Evolutionary conservation across 92 coral and sea anemone species (phyloP), one percentile per base, ranked within the genome.

Genomic region (Paragorgia papillata): DNA sequence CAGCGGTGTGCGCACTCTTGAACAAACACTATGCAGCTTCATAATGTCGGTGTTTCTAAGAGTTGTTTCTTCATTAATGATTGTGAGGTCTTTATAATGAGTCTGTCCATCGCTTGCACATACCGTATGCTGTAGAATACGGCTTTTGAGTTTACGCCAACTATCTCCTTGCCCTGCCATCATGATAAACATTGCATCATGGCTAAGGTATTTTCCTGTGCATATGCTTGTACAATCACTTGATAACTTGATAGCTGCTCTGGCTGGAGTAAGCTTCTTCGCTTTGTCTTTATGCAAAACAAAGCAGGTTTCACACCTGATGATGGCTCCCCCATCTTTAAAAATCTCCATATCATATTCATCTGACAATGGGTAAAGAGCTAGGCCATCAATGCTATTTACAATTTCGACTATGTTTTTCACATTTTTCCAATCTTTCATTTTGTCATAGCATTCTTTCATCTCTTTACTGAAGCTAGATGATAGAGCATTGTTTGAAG

Each of bases 41-140:
- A 49, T 68, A 68, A 68, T 68, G 57, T 19, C 0, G 41, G 20
- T 48, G 41, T 22, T 43, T n/a, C n/a, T 68, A 22, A 68, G 18
- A 5, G 0, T 43, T 3, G 3, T 27, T 17, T 68, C 75, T 27
- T 40, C 75, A 26, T 20, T 68, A 1, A 68, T 34, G 21, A 48
- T 3, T 51, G 39, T 68, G 0, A 68, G 58, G 1, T n/a, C 57
- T 41, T 68, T 68, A 28, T 41, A 68, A 21, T 68, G 75, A 35
- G 75, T 68, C 15, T 68, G 57, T 2, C 75, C 75, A 68, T 68
- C 75, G 20, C 2, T 19, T 8, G 75, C 75, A 41, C 75, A 68
- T 0, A 68, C 24, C 75, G 44, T 68, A 26, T 68, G 75, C 24
- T 66, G 75, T 12, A 24, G 31, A 33, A 41, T 43, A 12, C 57